Evolutionary conservation across 1,140 invertebrate genomes (phyloP).

Genomic region (Brachionus manjavacas): DNA sequence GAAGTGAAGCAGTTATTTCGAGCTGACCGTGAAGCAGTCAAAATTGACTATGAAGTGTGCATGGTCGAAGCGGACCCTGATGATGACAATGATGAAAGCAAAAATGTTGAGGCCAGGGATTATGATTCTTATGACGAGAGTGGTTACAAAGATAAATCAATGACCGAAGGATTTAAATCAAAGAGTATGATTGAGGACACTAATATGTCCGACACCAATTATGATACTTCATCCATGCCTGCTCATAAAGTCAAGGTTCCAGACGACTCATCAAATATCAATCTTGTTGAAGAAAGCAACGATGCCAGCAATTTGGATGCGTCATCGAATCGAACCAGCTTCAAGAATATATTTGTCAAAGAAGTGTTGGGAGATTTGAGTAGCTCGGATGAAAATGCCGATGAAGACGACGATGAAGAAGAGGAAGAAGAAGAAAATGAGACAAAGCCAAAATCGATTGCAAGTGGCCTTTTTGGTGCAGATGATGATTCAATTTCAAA

Average conservation of each 20-base stretch:
- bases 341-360: constrained; percentile 41
- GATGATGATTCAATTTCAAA: constrained; percentile 23
- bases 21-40: constrained; percentile 25
- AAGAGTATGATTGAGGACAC: constrained; percentile 24
- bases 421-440: constrained; percentile 3
- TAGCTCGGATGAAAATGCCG: background rate
- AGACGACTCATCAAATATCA: background rate
- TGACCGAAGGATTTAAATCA: background rate
- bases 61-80: background rate
- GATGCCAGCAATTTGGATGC: constrained; percentile 32
- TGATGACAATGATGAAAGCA: constrained; percentile 25
- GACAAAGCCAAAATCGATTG: background rate
- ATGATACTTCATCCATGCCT: constrained; percentile 28
- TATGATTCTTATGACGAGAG: constrained; percentile 10
- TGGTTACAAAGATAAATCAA: background rate
- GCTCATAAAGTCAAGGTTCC: background rate
- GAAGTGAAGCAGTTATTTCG: constrained; percentile 79
- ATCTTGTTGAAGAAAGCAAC: background rate
- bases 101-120: background rate
- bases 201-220: constrained; percentile 18
- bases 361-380: constrained; percentile 39
- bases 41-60: constrained; percentile 26
- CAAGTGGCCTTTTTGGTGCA: background rate
- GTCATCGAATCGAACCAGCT: constrained; percentile 12
- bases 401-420: constrained; percentile 26